Evolutionary conservation across 1,140 invertebrate species (phyloP).

Genomic region (Antheraea pernyi): DNA sequence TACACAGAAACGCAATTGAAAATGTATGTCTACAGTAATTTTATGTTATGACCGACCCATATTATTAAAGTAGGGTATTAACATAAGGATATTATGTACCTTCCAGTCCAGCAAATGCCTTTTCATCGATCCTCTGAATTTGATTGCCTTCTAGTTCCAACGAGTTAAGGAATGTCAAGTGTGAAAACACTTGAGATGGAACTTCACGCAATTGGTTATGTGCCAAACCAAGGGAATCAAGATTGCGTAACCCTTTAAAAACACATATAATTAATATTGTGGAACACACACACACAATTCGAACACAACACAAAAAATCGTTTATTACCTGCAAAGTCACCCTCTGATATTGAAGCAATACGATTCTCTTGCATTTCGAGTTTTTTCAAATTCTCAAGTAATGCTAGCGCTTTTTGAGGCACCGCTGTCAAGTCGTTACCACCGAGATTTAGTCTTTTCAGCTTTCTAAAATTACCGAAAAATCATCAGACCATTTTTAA

Average conservation of each 20-base stretch:
- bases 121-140: slow-evolving; percentile 88
- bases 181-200: slow-evolving; percentile 88
- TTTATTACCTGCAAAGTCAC: slow-evolving; percentile 88
- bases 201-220: slow-evolving; percentile 90
- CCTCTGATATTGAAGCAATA: slow-evolving; percentile 87
- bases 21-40: too few species aligned
- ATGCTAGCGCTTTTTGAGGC: slow-evolving; percentile 87
- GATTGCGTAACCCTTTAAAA: slow-evolving; percentile 78
- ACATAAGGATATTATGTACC: slow-evolving; percentile 79
- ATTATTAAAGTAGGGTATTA: too few species aligned
- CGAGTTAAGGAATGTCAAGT: slow-evolving; percentile 89
- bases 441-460: slow-evolving; percentile 91
- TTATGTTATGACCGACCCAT: too few species aligned
- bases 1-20: too few species aligned
- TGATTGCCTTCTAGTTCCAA: slow-evolving; percentile 92
- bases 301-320: too few species aligned
- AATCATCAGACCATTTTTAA: slow-evolving; percentile 1
- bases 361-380: slow-evolving; percentile 93
- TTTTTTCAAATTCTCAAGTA: slow-evolving; percentile 89
- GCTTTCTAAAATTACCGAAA: slow-evolving; percentile 81
- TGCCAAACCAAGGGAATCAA: slow-evolving; percentile 90
- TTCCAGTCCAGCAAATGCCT: slow-evolving; percentile 91
- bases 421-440: slow-evolving; percentile 88
- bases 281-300: too few species aligned
- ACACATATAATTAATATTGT: background rate